phyloP scores from a whole-genome alignment of 2,113 vertebrate genomes.

The Etheostoma cragini region DNA sequence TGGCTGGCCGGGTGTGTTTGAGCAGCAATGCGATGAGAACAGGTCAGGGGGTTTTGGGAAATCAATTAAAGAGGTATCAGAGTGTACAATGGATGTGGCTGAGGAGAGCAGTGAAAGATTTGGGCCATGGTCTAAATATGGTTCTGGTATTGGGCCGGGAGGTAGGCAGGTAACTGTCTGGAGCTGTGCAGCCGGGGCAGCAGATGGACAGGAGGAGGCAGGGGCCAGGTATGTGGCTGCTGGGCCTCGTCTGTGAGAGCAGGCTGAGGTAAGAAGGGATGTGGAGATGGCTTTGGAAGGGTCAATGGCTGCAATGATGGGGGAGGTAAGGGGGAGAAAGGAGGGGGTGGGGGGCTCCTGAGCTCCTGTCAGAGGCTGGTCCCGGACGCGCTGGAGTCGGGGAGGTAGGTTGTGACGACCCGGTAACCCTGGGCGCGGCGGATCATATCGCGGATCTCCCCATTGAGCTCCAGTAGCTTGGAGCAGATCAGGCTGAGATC shows the following conservation, averaged over 20 bases:
- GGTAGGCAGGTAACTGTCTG: constrained; percentile 38
- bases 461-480: constrained; percentile 96
- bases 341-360: constrained; percentile 75
- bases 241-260: constrained; percentile 45
- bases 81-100: constrained; percentile 31
- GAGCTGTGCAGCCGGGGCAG: constrained; percentile 55
- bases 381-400: constrained; percentile 93
- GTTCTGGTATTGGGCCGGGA: constrained; percentile 8
- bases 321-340: constrained; percentile 60
- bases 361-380: constrained; percentile 98
- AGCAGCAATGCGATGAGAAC: constrained; percentile 35
- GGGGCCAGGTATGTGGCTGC: constrained; percentile 68
- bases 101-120: constrained; percentile 31
- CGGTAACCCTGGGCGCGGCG: constrained; percentile 95
- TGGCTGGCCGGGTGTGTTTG: neutral
- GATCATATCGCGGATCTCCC: constrained; percentile 98
- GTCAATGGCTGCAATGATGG: constrained; percentile 46
- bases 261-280: constrained; percentile 23
- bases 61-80: constrained; percentile 24
- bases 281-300: constrained; percentile 39
- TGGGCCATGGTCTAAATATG: constrained; percentile 5
- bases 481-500: constrained; percentile 95
- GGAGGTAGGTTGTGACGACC: constrained; percentile 93
- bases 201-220: constrained; percentile 64
- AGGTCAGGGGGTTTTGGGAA: constrained; percentile 56